Conservation (phyloP, 2,888 invertebrate genomes). For the Latrodectus hesperus region DNA sequence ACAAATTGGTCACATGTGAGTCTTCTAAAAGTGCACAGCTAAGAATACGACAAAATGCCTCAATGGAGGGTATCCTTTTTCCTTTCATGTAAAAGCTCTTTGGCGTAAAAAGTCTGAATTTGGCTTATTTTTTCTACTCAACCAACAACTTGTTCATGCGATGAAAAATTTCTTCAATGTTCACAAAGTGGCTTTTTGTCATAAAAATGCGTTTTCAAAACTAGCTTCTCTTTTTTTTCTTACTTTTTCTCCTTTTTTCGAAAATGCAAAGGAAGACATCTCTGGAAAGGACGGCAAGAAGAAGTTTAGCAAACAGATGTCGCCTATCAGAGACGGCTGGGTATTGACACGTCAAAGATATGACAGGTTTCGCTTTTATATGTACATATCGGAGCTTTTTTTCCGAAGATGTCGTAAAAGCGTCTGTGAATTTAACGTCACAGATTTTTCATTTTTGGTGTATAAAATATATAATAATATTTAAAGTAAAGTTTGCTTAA, state of each 20-base stretch:
- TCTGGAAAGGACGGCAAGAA: background rate
- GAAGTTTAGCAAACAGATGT: slow-evolving; percentile 54
- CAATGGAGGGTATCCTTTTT: too few relatives aligned
- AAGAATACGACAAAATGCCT: too few relatives aligned
- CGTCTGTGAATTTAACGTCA: too few relatives aligned
- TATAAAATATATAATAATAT: too few relatives aligned
- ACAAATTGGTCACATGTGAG: too few relatives aligned
- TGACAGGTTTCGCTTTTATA: slow-evolving; percentile 36
- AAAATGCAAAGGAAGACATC: slow-evolving; percentile 31
- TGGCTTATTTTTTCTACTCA: background rate
- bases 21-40: too few relatives aligned
- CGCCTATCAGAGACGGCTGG: slow-evolving; percentile 38
- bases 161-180: slow-evolving; percentile 26
- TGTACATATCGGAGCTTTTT: background rate
- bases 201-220: slow-evolving; percentile 21
- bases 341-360: slow-evolving; percentile 34
- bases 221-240: background rate
- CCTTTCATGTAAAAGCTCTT: background rate
- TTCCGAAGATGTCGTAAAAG: too few relatives aligned
- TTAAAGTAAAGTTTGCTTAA: too few relatives aligned
- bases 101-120: background rate
- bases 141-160: slow-evolving; percentile 23
- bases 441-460: too few relatives aligned
- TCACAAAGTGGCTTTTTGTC: slow-evolving; percentile 43
- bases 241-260: slow-evolving; percentile 1